Conservation (phyloP, 1,140 invertebrate species). For the Meloidogyne chitwoodi region DNA sequence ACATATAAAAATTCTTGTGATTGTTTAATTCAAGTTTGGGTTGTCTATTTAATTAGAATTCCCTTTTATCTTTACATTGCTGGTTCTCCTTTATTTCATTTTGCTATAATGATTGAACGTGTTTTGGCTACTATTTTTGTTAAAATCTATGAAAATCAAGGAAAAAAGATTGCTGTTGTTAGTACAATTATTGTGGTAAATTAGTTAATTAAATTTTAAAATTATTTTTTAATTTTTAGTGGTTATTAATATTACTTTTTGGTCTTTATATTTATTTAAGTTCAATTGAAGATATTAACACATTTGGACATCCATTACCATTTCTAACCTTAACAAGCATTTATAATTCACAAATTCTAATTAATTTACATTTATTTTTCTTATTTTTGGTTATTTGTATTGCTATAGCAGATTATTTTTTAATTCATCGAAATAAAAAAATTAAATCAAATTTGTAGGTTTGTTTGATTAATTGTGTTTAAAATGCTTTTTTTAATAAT, state of each 20-base stretch:
- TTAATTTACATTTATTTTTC: constrained; percentile 3
- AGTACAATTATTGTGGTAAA: background rate
- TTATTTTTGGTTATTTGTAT: constrained; percentile 14
- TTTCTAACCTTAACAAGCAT: background rate
- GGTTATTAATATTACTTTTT: background rate
- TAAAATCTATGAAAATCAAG: constrained; percentile 5
- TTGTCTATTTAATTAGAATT: constrained; percentile 11
- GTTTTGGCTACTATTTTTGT: constrained; percentile 11
- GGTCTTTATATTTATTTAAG: constrained; percentile 8
- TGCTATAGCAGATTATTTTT: constrained; percentile 13
- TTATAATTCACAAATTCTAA: background rate
- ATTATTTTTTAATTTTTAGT: background rate
- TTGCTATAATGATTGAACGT: constrained; percentile 14
- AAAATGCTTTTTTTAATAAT: no score
- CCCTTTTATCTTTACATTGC: constrained; percentile 12
- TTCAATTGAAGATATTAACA: background rate
- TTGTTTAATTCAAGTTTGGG: constrained; percentile 12
- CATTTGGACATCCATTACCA: background rate
- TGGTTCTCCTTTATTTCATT: constrained; percentile 8
- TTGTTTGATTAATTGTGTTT: background rate
- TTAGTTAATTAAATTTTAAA: background rate
- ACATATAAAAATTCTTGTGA: constrained; percentile 3
- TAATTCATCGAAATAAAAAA: background rate
- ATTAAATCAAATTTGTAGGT: constrained; percentile 11
- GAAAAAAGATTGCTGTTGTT: constrained; percentile 1